These are phyloP conservation scores for Maniola hyperantus DNA, from an alignment of 2,888 invertebrate genomes.

Conservation along the genomic window DNA sequence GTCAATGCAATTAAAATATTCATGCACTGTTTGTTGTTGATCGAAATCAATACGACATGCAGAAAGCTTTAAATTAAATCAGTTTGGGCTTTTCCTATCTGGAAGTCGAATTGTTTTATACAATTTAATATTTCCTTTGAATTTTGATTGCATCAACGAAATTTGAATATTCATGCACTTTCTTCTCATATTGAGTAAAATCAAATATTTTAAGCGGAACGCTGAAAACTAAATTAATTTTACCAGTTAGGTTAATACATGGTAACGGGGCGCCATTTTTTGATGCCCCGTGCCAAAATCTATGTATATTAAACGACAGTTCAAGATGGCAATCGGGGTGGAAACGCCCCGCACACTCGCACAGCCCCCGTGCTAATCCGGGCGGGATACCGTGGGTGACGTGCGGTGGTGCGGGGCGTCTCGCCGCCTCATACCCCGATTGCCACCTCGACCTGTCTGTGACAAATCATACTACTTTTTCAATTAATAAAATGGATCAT, in stretches of 20 bases:
- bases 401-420: too few species aligned
- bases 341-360: too few species aligned
- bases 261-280: too few species aligned
- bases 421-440: too few species aligned
- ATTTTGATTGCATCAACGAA: conserved; percentile 2
- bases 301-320: too few species aligned
- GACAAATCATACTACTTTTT: not conserved
- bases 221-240: not conserved
- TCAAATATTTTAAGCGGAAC: not conserved
- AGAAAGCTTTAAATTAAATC: not conserved
- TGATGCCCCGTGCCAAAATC: too few species aligned
- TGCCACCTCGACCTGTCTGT: too few species aligned
- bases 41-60: not conserved
- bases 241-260: not conserved
- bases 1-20: not conserved
- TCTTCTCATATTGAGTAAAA: not conserved
- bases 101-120: not conserved
- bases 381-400: too few species aligned
- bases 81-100: not conserved
- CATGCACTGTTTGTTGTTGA: not conserved
- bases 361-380: too few species aligned
- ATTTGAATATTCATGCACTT: conserved; percentile 2
- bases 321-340: too few species aligned
- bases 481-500: not conserved
- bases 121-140: conserved; percentile 14